Conservation (phyloP, 2,888 invertebrate species). For the Leptopilina syphax region DNA sequence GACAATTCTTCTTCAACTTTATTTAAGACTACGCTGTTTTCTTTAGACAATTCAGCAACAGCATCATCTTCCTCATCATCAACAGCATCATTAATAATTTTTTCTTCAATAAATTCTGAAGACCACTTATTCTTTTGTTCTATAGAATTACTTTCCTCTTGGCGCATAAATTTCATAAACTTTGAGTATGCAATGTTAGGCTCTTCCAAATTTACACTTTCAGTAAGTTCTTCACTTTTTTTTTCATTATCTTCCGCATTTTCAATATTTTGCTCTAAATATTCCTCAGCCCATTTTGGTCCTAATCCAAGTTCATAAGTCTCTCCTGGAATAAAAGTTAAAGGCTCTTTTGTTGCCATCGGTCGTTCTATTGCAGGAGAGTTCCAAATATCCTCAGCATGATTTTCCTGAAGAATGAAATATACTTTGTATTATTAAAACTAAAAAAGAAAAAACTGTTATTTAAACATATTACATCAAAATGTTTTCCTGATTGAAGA, state of each 20-base stretch:
- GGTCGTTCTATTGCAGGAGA: conserved; percentile 62
- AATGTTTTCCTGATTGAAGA: conserved; percentile 75
- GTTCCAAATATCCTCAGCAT: conserved; percentile 78
- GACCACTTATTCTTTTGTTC: conserved; percentile 70
- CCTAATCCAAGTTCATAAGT: conserved; percentile 77
- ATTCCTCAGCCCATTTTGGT: conserved; percentile 83
- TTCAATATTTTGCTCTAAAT: conserved; percentile 75
- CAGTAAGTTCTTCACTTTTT: conserved; percentile 74
- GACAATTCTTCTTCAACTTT: conserved; percentile 65
- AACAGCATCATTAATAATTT: conserved; percentile 55
- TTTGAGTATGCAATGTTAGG: conserved; percentile 86
- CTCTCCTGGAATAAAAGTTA: conserved; percentile 56
- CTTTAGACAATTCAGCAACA: conserved; percentile 71
- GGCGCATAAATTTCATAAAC: conserved; percentile 91
- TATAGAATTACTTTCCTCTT: conserved; percentile 83
- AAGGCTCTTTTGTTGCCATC: background rate
- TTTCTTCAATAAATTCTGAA: conserved; percentile 47
- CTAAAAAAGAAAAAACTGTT: no score
- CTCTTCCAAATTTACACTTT: conserved; percentile 81
- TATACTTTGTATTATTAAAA: background rate
- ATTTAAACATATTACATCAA: conserved; percentile 64
- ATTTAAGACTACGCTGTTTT: conserved; percentile 59
- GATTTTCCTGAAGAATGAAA: conserved; percentile 65
- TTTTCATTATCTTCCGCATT: conserved; percentile 54
- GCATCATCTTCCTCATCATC: no score